Evolutionary conservation across 1,140 invertebrate genomes (phyloP), one percentile per base, ranked within the genome.

Genomic region (Drosophila biarmipes): DNA sequence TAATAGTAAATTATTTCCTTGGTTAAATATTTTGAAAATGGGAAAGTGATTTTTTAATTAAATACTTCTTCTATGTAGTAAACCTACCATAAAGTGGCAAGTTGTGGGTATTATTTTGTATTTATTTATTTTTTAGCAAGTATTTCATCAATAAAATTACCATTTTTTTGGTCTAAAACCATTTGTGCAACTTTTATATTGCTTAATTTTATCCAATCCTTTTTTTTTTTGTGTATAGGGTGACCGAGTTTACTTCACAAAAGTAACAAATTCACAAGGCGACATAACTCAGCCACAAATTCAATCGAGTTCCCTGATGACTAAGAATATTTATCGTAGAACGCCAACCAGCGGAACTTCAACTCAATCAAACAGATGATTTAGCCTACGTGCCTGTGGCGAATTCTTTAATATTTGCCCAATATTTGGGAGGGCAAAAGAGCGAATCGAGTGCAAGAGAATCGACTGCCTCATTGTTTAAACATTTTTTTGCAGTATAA

Each of bases 401-500:
- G n/a, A 61, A 45, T 56, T 63, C 15, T 64, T 37, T 17, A 46
- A 21, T 69, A 74, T 74, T 80, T 63, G 43, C 29, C 48, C 53
- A 49, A 38, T 38, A 66, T 17, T 58, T 15, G 17, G 27, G 3
- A 17, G n/a, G 14, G 21, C n/a, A 27, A 55, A 55, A 57, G 24
- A 38, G 40, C 29, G n/a, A 37, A 37, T 54, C 17, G n/a, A n/a
- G n/a, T 37, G 12, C 19, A 57, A 46, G 27, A 42, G 11, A 51
- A 34, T 35, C 49, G 48, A 77, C 53, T 51, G 57, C 71, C 67
- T 51, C n/a, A 38, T 46, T 81, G 78, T 77, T 81, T 73, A 77
- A 56, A 67, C 53, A 67, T 62, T 66, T 72, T 69, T 66, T 73
- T 19, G 51, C 62, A 55, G 57, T 64, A n/a, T 80, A 61, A 43